These are phyloP conservation scores for Leptothorax acervorum DNA, from an alignment of 2,888 invertebrate genomes.

Conservation along the genomic window DNA sequence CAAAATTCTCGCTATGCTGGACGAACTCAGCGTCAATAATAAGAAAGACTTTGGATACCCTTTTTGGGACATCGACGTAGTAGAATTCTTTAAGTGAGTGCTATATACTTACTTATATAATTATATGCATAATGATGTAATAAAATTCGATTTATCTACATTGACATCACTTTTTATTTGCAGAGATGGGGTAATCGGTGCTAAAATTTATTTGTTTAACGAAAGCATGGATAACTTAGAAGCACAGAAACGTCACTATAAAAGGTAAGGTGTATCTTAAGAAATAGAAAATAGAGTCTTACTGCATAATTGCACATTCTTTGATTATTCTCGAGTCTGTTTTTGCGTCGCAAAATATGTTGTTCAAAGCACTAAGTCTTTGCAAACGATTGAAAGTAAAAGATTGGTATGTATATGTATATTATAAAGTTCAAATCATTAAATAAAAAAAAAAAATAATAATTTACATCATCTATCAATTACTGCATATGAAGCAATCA, in stretches of 20 bases:
- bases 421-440: not conserved
- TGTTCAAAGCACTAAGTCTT: not conserved
- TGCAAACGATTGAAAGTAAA: not conserved
- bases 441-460: not conserved
- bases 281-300: not conserved
- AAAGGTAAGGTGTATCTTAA: conserved; percentile 85
- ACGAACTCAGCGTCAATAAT: conserved; percentile 68
- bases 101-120: too few species aligned
- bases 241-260: conserved; percentile 86
- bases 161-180: not conserved
- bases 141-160: too few species aligned
- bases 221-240: conserved; percentile 88
- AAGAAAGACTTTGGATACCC: conserved; percentile 88
- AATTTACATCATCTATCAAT: not conserved
- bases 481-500: not conserved
- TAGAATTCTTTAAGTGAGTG: conserved; percentile 79
- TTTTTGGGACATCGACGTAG: conserved; percentile 87
- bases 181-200: conserved; percentile 88
- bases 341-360: not conserved
- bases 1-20: conserved; percentile 84
- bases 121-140: too few species aligned
- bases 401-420: not conserved
- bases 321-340: not conserved
- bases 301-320: not conserved
- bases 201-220: conserved; percentile 89